Percentiles rank a stretch among this genome's conserved stretches.
Conservation (phyloP, 2,113 vertebrate genomes). For the Catharus minimus region DNA sequence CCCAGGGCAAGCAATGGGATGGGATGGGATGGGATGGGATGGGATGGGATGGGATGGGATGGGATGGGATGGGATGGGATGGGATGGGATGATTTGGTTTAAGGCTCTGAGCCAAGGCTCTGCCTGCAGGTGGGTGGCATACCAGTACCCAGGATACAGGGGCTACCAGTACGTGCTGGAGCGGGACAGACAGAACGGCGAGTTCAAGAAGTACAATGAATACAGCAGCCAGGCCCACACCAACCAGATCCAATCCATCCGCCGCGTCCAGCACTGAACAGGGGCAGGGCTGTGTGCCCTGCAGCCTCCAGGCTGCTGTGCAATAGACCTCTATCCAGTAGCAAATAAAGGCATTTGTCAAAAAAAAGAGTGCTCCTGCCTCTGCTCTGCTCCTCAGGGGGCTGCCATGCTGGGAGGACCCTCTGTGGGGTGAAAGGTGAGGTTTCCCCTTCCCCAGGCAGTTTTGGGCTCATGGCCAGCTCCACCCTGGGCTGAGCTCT, state of each 20-base stretch:
- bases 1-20: background rate
- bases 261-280: conserved; percentile 91
- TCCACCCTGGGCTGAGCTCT: background rate
- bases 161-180: conserved; percentile 97
- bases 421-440: background rate
- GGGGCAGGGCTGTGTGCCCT: background rate
- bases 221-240: conserved; percentile 94
- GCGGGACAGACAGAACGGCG: conserved; percentile 90
- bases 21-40: background rate
- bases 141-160: conserved; percentile 96
- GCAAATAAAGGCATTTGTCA: conserved; percentile 75
- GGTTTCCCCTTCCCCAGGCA: background rate
- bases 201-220: conserved; percentile 92
- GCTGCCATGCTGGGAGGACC: background rate
- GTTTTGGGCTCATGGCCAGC: background rate
- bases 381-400: background rate
- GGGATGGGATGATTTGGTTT: background rate
- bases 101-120: background rate
- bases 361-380: background rate
- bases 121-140: conserved; percentile 89
- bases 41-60: background rate
- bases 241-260: conserved; percentile 96
- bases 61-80: background rate
- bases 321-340: conserved; percentile 52
- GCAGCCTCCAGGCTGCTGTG: conserved; percentile 36